phyloP scores from a whole-genome alignment of 2,797 vertebrate species.

The Hoplostethus atlanticus region DNA sequence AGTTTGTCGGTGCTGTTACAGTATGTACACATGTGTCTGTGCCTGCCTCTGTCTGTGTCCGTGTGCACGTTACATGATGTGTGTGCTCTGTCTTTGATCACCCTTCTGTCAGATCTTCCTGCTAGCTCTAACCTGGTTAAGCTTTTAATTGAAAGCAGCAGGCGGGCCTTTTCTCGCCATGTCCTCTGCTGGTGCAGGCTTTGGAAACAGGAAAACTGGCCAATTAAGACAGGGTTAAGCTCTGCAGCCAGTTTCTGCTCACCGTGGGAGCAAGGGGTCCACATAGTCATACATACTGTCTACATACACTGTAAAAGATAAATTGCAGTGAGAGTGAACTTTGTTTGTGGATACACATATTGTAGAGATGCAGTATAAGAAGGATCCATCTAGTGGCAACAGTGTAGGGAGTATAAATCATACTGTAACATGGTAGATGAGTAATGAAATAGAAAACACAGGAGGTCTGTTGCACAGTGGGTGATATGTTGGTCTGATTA shows the following conservation, averaged over 20 bases:
- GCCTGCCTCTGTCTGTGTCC: background rate
- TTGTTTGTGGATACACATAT: constrained; percentile 17
- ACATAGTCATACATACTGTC: constrained; percentile 16
- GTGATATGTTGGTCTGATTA: too few relatives aligned
- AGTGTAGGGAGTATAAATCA: background rate
- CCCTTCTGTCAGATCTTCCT: constrained; percentile 54
- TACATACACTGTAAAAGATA: constrained; percentile 31
- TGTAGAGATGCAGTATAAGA: background rate
- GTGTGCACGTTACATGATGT: constrained; percentile 30
- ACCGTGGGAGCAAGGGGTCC: constrained; percentile 39
- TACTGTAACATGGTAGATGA: constrained; percentile 13
- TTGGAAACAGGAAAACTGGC: constrained; percentile 47
- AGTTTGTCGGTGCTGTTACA: constrained; percentile 4
- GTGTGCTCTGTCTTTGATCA: constrained; percentile 55
- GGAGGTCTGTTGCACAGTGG: too few relatives aligned
- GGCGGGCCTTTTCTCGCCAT: constrained; percentile 49
- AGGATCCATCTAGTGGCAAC: background rate
- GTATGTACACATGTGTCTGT: background rate
- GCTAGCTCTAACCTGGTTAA: constrained; percentile 41
- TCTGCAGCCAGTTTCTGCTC: constrained; percentile 43
- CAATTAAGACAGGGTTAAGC: constrained; percentile 60
- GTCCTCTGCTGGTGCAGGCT: constrained; percentile 38
- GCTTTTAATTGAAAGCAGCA: constrained; percentile 60
- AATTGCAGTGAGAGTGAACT: constrained; percentile 17
- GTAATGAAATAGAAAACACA: constrained; percentile 14